Percentiles rank a stretch among this genome's conserved stretches.
These are phyloP conservation scores for Panulirus ornatus DNA, from an alignment of 1,140 invertebrate genomes.

Conservation along the genomic window DNA sequence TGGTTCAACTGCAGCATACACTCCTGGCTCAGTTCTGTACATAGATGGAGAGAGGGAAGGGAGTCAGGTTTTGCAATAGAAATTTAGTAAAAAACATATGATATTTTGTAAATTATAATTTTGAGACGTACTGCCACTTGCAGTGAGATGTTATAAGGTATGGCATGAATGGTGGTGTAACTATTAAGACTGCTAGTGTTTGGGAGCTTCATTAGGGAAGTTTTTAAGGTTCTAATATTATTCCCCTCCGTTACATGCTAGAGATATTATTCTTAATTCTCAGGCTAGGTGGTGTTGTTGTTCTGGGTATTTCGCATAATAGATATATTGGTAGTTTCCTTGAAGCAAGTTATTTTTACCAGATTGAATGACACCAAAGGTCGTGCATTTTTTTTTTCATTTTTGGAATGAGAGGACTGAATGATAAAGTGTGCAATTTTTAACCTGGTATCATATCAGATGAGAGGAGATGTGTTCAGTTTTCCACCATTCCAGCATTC, in stretches of 20 bases:
- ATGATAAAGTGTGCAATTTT: neutral
- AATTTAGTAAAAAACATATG: neutral
- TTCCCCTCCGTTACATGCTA: neutral
- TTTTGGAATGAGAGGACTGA: neutral
- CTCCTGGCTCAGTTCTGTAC: conserved; percentile 28
- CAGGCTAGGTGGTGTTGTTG: conserved; percentile 5
- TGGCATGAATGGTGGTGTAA: neutral
- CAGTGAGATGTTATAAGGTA: neutral
- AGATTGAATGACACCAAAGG: neutral
- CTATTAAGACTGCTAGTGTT: neutral
- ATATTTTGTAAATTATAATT: neutral
- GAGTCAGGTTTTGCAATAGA: conserved; percentile 51
- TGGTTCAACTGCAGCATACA: conserved; percentile 30
- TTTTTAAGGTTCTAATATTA: neutral
- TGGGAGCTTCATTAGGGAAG: neutral
- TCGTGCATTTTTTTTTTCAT: neutral
- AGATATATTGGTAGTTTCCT: neutral
- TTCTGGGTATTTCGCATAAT: neutral
- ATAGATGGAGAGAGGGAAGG: conserved; percentile 54
- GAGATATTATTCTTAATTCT: neutral
- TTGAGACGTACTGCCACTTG: neutral
- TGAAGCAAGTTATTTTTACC: neutral
- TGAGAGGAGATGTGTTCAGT: too few relatives aligned
- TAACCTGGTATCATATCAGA: too few relatives aligned
- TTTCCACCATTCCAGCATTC: neutral